Conservation (phyloP, 2,113 vertebrate species). For the Pteronura brasiliensis region DNA sequence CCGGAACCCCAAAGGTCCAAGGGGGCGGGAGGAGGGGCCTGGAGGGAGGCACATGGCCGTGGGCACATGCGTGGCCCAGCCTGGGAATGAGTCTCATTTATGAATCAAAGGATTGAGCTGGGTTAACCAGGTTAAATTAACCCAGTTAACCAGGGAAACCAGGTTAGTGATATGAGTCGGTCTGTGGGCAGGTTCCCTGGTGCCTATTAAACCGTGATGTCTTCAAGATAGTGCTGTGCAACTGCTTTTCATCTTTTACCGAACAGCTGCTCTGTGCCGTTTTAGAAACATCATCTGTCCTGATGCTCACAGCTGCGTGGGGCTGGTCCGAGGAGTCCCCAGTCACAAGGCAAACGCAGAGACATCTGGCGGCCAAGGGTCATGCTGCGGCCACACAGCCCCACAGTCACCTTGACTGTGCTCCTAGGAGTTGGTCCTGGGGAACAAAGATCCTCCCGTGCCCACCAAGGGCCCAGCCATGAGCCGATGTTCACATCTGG, state of each 20-base stretch:
- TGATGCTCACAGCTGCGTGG: neutral
- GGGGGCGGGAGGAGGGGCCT: neutral
- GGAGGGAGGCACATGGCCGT: accelerated
- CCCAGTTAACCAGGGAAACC: neutral
- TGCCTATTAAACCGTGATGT: accelerated
- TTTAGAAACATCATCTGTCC: no score
- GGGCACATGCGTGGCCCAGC: accelerated
- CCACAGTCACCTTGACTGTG: neutral
- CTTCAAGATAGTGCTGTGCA: neutral
- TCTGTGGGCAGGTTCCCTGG: neutral
- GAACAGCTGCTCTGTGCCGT: neutral
- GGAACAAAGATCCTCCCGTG: neutral
- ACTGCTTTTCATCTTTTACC: accelerated
- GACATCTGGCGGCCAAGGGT: neutral
- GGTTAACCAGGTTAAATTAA: neutral
- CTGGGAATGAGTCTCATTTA: neutral
- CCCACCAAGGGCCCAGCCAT: neutral
- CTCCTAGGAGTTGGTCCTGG: no score
- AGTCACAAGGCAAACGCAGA: accelerated
- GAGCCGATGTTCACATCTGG: accelerated
- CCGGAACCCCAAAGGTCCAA: neutral
- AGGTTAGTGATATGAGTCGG: neutral
- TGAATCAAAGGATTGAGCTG: accelerated
- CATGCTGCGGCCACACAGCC: neutral
- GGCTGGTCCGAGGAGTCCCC: neutral